Percentiles rank a stretch among this genome's conserved stretches.
Conservation (phyloP, 1,140 invertebrate genomes). For the Drosophila simulans region DNA sequence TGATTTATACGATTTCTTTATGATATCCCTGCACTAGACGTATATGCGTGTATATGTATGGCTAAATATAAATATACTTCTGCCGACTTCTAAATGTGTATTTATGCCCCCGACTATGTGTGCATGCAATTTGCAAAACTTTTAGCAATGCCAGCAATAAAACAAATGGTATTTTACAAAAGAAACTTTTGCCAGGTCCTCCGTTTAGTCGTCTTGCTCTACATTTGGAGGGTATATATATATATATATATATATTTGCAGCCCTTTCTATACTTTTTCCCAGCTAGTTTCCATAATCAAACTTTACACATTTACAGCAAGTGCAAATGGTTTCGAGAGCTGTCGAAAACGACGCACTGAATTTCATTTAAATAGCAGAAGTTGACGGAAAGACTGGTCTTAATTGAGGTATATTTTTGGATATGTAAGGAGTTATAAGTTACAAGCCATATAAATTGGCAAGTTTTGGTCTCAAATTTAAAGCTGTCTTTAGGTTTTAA, state of each 20-base stretch:
- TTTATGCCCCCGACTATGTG: slow-evolving; percentile 9
- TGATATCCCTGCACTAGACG: slow-evolving; percentile 4
- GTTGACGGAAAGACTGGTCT: background rate
- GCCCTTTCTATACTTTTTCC: slow-evolving; percentile 6
- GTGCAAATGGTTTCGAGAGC: slow-evolving; percentile 50
- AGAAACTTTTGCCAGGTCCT: slow-evolving; percentile 64
- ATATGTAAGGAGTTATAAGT: background rate
- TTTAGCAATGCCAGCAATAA: slow-evolving; percentile 66
- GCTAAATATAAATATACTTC: slow-evolving; percentile 4
- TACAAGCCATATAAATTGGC: too few species aligned
- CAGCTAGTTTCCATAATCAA: slow-evolving; percentile 63
- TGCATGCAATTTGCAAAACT: slow-evolving; percentile 69
- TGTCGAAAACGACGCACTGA: slow-evolving; percentile 11
- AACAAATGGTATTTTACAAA: slow-evolving; percentile 76
- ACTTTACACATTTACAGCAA: slow-evolving; percentile 73
- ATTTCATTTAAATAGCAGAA: slow-evolving; percentile 3
- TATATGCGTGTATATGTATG: background rate
- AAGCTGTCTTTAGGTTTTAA: background rate
- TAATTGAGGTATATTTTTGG: background rate
- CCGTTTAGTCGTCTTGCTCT: slow-evolving; percentile 8
- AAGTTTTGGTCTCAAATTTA: background rate
- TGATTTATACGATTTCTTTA: slow-evolving; percentile 65
- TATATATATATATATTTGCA: slow-evolving; percentile 6
- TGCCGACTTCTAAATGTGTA: slow-evolving; percentile 13
- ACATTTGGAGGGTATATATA: background rate